These are phyloP conservation scores for Orthosia gothica DNA, from an alignment of 2,888 invertebrate species.

Conservation along the genomic window DNA sequence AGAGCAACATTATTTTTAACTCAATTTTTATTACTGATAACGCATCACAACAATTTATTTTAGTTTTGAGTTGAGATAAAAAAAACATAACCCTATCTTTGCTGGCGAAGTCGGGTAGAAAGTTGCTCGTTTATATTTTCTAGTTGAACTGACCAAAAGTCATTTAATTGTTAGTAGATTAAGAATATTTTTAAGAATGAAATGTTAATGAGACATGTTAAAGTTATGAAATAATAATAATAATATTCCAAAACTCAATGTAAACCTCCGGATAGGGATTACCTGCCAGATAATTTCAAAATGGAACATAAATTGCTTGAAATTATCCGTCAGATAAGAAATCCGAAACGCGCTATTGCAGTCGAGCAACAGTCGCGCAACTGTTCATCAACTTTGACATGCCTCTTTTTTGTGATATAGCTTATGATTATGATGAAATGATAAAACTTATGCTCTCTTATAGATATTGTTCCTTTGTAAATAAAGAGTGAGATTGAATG, in stretches of 20 bases:
- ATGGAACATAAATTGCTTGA: neutral
- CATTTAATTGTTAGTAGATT: conserved; percentile 42
- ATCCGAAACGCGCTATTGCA: neutral
- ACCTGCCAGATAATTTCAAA: neutral
- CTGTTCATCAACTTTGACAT: conserved; percentile 50
- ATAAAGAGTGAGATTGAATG: conserved; percentile 48
- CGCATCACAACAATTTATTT: conserved; percentile 1
- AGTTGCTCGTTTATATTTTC: conserved; percentile 16
- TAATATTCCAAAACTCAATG: too few species aligned
- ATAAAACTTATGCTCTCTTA: conserved; percentile 57
- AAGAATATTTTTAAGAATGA: conserved; percentile 42
- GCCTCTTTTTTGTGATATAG: conserved; percentile 65
- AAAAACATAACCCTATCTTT: neutral
- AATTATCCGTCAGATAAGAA: neutral
- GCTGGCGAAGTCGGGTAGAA: neutral
- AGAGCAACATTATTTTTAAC: neutral
- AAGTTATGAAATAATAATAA: conserved; percentile 8
- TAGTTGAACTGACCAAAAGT: conserved; percentile 40
- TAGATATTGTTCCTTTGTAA: conserved; percentile 63
- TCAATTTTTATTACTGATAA: neutral
- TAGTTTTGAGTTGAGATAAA: too few species aligned
- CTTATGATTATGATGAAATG: conserved; percentile 49
- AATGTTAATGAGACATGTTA: conserved; percentile 54
- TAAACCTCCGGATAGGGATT: neutral
- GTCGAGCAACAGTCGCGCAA: conserved; percentile 17